Conservation (phyloP, 30 jellyfish, hydroid and myxozoan species). For the Hydractinia symbiolongicarpus region DNA sequence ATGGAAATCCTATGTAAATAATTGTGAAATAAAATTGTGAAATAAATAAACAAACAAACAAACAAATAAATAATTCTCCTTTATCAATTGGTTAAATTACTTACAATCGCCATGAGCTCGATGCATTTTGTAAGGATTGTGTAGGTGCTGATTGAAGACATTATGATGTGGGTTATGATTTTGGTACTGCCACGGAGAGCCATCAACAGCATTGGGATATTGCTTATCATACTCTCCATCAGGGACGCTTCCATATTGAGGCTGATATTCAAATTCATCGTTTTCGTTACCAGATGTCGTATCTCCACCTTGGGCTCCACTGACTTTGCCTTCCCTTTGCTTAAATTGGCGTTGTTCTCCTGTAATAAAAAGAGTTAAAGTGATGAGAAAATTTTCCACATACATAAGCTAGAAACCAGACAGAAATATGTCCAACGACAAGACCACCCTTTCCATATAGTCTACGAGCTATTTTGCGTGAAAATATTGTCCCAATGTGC, state of each 20-base stretch:
- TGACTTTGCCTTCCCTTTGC: not conserved
- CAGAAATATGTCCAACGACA: too few relatives aligned
- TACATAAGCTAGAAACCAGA: too few relatives aligned
- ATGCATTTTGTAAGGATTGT: not conserved
- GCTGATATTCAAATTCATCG: constrained; percentile 1
- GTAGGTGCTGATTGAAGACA: constrained; percentile 9
- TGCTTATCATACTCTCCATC: constrained; percentile 13
- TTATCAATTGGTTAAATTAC: not conserved
- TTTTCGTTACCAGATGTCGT: not conserved
- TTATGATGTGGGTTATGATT: constrained; percentile 6
- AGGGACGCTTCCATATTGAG: not conserved
- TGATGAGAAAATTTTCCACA: too few relatives aligned
- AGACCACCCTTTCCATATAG: too few relatives aligned
- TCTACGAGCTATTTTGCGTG: too few relatives aligned
- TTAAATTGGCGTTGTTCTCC: constrained; percentile 12
- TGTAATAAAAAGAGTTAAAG: too few relatives aligned
- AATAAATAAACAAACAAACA: too few relatives aligned
- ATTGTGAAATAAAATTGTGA: too few relatives aligned
- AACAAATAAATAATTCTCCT: too few relatives aligned
- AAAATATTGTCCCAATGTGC: too few relatives aligned
- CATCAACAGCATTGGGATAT: constrained; percentile 4
- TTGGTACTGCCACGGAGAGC: constrained; percentile 2
- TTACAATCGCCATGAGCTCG: constrained; percentile 1
- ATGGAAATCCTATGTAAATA: too few relatives aligned
- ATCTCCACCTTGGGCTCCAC: constrained; percentile 11